phyloP scores from a whole-genome alignment of 2,113 vertebrate genomes.

The Tragulus kanchil region DNA sequence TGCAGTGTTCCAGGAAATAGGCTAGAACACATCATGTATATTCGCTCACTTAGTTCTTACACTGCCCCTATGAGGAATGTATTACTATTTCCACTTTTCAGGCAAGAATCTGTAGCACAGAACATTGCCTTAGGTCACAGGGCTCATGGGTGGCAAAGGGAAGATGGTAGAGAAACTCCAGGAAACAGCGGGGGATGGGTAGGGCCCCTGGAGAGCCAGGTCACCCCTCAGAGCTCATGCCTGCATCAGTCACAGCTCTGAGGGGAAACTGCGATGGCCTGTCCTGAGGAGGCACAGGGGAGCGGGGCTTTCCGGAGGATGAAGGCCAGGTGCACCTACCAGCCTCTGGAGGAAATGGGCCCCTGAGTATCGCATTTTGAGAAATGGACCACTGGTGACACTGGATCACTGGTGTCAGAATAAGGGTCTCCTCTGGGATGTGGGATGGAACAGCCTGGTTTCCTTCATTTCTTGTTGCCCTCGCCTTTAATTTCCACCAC shows the following conservation, averaged over 20 bases:
- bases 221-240: neutral
- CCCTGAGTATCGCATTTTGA: neutral
- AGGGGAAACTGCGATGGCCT: neutral
- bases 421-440: neutral
- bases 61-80: neutral
- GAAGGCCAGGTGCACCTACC: neutral
- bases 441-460: neutral
- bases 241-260: neutral
- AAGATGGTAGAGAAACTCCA: neutral
- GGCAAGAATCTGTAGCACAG: neutral
- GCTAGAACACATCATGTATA: neutral
- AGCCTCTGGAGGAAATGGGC: neutral
- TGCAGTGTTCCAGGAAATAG: neutral
- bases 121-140: neutral
- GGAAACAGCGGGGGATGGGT: neutral
- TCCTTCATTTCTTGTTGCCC: neutral
- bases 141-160: neutral
- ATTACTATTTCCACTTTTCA: neutral
- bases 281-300: neutral
- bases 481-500: neutral
- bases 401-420: neutral
- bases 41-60: conserved; percentile 41
- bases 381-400: neutral
- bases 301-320: neutral
- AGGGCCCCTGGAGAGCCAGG: neutral